These are phyloP conservation scores for Dasysyrphus albostriatus DNA, from an alignment of 2,888 invertebrate species.

Conservation along the genomic window DNA sequence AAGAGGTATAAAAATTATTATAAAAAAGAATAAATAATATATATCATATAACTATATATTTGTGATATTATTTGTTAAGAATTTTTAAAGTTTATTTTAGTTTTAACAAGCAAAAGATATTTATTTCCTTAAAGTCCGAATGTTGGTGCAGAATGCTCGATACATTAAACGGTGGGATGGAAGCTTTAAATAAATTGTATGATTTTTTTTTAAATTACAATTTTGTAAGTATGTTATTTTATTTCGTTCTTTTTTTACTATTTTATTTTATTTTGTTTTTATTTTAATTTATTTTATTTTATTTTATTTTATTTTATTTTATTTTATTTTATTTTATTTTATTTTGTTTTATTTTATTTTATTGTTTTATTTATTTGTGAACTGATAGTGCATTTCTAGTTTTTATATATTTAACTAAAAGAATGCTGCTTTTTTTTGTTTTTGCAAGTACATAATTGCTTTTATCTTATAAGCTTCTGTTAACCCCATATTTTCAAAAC, in stretches of 20 bases:
- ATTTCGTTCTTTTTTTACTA: neutral
- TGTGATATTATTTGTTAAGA: constrained; percentile 76
- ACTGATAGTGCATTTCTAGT: no score
- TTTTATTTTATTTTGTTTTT: neutral
- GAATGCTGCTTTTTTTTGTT: no score
- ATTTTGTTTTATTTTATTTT: no score
- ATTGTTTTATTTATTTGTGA: no score
- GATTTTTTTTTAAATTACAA: neutral
- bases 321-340: no score
- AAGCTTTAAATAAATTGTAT: neutral
- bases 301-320: neutral
- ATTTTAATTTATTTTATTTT: neutral
- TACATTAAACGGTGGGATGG: no score
- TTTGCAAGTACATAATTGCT: no score
- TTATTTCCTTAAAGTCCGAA: neutral
- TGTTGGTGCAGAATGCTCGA: neutral
- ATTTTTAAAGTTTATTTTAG: constrained; percentile 26
- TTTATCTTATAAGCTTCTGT: neutral
- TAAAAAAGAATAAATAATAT: constrained; percentile 44
- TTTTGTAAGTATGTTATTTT: neutral
- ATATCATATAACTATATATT: constrained; percentile 71
- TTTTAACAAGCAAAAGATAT: neutral
- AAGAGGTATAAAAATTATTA: constrained; percentile 20
- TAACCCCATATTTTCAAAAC: neutral
- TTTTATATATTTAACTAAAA: no score